Conservation (phyloP, 2,113 vertebrate species). For the Reinhardtius hippoglossoides region DNA sequence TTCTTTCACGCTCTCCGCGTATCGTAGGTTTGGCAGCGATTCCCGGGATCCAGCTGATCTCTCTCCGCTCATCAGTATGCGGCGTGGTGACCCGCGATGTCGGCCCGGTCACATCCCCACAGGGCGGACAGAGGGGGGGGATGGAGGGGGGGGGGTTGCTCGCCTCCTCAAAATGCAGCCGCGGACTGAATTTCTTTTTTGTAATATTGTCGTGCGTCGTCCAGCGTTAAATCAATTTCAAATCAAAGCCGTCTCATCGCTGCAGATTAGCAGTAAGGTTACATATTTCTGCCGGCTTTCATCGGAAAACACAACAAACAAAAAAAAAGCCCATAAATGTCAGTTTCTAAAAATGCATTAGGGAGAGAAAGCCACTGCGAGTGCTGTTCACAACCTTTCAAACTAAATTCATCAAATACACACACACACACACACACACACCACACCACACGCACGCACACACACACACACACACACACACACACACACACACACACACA, state of each 20-base stretch:
- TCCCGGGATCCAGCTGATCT: slow-evolving; percentile 53
- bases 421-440: slow-evolving; percentile 14
- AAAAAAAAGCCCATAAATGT: slow-evolving; percentile 47
- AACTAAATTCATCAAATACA: slow-evolving; percentile 56
- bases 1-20: slow-evolving; percentile 34
- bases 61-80: slow-evolving; percentile 48
- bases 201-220: slow-evolving; percentile 20
- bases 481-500: slow-evolving; percentile 13
- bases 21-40: slow-evolving; percentile 27
- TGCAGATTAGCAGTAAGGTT: slow-evolving; percentile 15
- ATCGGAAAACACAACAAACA: slow-evolving; percentile 8
- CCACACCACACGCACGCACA: too few relatives aligned
- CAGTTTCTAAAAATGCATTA: slow-evolving; percentile 51
- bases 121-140: slow-evolving; percentile 5
- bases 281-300: slow-evolving; percentile 17
- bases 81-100: slow-evolving; percentile 20
- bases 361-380: slow-evolving; percentile 35
- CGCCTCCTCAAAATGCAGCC: slow-evolving; percentile 26
- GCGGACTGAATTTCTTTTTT: slow-evolving; percentile 30
- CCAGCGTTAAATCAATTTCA: slow-evolving; percentile 21
- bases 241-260: slow-evolving; percentile 13
- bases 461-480: slow-evolving; percentile 26
- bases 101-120: slow-evolving; percentile 29
- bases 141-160: slow-evolving; percentile 16
- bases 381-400: slow-evolving; percentile 54